Base-by-base conservation (phyloP, 2,797 vertebrate species). In the Ibycter americanus region DNA sequence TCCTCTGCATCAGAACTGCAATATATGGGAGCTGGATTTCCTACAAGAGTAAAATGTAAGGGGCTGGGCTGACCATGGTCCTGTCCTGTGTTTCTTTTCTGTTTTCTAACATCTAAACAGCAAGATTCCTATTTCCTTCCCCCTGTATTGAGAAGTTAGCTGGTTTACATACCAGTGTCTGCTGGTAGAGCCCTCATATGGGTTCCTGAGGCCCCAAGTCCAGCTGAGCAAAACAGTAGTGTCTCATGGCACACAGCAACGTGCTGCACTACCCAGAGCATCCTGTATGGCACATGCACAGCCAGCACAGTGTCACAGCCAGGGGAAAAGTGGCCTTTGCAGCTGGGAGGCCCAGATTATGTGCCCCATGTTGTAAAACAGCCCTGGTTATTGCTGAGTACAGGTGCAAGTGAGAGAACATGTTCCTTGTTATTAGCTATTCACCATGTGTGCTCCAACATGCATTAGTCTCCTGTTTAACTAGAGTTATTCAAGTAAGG, bases 391-490 rank as follows among this genome's bases (percentile, higher is more conserved):
- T 56, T 90, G 58, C 89, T 82, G 38, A 84, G 32, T 76, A 68
- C 85, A 96, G 77, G 70, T 91, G 83, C 67, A 93, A 95, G 87
- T 32, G 66, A 82, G 77, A 82, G 70, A 95, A 62, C 86, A 63
- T 87, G 85, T 90, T 96, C 87, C 74, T 93, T 0, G 0, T 91
- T 93, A 96, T 97, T 96, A 96, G 90, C 89, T 96, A 96, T 97
- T 95, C 96, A 95, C 94, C 91, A 59, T 73, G 88, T 96, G 95
- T 87, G 85, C 90, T 96, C 73, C 94, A 94, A 90, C 95, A 96
- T 62, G 95, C 95, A 93, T 96, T 94, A 96, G 94, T 58, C 94
- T 96, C 83, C 91, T 96, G 95, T 97, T 96, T 94, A 93, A 96
- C 96, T 66, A 93, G 88, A 96, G 91, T 92, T 94, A 89, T 95